These are phyloP conservation scores for Todus mexicanus DNA, from an alignment of 2,797 vertebrate genomes.

Conservation along the genomic window DNA sequence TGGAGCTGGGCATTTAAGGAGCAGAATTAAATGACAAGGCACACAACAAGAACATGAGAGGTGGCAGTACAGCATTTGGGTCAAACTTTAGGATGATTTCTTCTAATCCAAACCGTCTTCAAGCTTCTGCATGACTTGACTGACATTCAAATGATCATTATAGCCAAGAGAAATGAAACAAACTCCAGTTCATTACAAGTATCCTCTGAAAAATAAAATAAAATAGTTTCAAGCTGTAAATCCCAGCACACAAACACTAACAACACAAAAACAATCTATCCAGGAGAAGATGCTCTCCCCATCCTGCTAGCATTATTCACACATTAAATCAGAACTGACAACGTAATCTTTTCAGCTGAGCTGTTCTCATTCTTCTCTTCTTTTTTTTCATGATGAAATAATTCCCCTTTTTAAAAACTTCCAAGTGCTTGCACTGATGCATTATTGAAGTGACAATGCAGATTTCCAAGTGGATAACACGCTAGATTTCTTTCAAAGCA, in stretches of 20 bases:
- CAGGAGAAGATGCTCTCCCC: conserved; percentile 7
- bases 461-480: not conserved
- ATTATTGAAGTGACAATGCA: not conserved
- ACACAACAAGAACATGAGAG: not conserved
- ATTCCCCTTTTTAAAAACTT: conserved; percentile 50
- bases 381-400: conserved; percentile 43
- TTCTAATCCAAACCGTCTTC: not conserved
- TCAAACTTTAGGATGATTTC: not conserved
- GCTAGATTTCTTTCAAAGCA: not conserved
- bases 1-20: not conserved
- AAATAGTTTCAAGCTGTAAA: not conserved
- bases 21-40: not conserved
- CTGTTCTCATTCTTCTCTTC: conserved; percentile 46
- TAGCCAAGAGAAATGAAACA: not conserved
- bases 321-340: conserved; percentile 65
- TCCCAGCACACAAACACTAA: conserved; percentile 3
- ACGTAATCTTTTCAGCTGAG: conserved; percentile 42
- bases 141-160: not conserved
- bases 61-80: not conserved
- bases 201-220: not conserved
- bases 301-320: conserved; percentile 33
- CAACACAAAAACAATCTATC: conserved; percentile 17
- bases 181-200: not conserved
- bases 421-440: not conserved
- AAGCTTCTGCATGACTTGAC: not conserved